Conservation (phyloP, 1,140 invertebrate species). For the Hylyphantes graminicola region DNA sequence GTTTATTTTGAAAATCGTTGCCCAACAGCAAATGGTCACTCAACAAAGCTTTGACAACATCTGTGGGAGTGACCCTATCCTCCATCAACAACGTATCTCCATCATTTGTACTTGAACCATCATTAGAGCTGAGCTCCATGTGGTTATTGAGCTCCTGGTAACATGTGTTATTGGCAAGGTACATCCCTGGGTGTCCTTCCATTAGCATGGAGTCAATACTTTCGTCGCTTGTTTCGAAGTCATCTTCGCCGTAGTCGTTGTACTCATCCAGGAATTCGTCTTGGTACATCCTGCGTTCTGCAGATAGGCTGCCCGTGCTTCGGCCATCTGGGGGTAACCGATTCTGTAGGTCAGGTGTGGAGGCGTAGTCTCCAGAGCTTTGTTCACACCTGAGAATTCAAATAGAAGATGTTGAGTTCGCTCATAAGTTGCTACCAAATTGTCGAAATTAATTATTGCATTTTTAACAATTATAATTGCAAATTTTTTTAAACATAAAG, state of each 20-base stretch:
- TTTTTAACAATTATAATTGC: too few species aligned
- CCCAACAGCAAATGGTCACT: conserved; percentile 68
- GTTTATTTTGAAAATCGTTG: conserved; percentile 44
- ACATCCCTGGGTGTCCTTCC: conserved; percentile 68
- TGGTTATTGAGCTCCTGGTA: conserved; percentile 66
- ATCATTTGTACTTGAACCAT: conserved; percentile 61
- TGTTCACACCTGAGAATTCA: conserved; percentile 34
- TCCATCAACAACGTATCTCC: conserved; percentile 59
- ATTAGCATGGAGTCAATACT: conserved; percentile 70
- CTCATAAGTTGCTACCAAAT: too few species aligned
- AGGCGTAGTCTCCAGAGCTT: conserved; percentile 46
- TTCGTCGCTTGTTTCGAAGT: conserved; percentile 68
- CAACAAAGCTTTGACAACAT: conserved; percentile 70
- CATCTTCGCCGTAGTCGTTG: conserved; percentile 65
- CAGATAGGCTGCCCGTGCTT: conserved; percentile 69
- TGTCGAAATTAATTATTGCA: too few species aligned
- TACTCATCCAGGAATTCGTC: conserved; percentile 54
- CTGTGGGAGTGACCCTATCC: conserved; percentile 65
- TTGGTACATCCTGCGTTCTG: conserved; percentile 56
- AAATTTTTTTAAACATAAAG: too few species aligned
- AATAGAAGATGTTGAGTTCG: not conserved
- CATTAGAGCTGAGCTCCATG: conserved; percentile 62
- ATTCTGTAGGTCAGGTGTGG: conserved; percentile 51
- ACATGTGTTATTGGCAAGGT: conserved; percentile 68
- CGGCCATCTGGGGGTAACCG: conserved; percentile 66